Evolutionary conservation across 1,140 invertebrate species (phyloP).

Genomic region (Neuroterus valhalla): DNA sequence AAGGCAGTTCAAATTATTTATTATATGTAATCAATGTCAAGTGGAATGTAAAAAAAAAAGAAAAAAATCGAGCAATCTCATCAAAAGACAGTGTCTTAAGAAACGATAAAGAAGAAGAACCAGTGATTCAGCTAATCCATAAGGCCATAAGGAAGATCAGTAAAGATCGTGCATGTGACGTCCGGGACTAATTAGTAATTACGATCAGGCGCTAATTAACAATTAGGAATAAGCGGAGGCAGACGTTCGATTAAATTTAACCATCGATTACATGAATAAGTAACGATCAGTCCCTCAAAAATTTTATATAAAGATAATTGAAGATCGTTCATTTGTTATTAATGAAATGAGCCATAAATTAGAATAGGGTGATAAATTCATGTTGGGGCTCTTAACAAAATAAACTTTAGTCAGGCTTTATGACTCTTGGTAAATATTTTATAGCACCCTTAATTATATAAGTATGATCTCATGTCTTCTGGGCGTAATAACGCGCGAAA

Average conservation of each 20-base stretch:
- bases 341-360: conserved; percentile 18
- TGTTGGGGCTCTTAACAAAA: neutral
- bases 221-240: conserved; percentile 10
- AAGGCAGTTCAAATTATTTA: too few relatives aligned
- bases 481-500: neutral
- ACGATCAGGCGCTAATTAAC: conserved; percentile 17
- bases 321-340: conserved; percentile 1
- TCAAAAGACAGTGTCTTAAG: too few relatives aligned
- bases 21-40: too few relatives aligned
- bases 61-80: too few relatives aligned
- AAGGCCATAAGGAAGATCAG: neutral
- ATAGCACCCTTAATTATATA: conserved; percentile 11
- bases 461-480: conserved; percentile 8
- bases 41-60: too few relatives aligned
- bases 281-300: neutral
- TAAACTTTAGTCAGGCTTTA: neutral
- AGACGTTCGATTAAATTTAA: conserved; percentile 15
- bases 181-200: conserved; percentile 6
- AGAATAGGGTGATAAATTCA: neutral
- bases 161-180: neutral
- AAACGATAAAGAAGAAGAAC: too few relatives aligned
- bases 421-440: conserved; percentile 9
- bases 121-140: neutral
- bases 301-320: conserved; percentile 10
- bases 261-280: conserved; percentile 11